A percentile compares a stretch with the other conserved stretches of the same genome.
Conservation (phyloP, 2,113 vertebrate genomes). For the Datnioides undecimradiatus region DNA sequence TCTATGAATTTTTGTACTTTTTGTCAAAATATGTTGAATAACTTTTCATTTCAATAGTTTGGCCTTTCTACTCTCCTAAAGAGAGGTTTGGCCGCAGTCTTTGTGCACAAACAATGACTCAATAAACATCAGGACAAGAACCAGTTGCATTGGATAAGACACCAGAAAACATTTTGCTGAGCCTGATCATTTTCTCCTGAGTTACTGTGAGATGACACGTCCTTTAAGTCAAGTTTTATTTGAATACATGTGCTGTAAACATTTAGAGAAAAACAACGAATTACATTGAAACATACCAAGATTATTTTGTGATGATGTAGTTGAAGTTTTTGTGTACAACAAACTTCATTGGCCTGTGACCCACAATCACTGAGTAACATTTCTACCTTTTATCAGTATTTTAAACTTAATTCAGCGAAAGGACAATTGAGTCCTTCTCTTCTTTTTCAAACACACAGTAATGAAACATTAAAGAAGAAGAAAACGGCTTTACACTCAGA, state of each 20-base stretch:
- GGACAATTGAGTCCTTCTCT: not conserved
- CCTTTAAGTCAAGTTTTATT: not conserved
- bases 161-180: not conserved
- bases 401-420: not conserved
- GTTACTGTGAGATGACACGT: not conserved
- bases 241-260: no score
- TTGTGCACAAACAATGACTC: not conserved
- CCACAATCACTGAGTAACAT: not conserved
- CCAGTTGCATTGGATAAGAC: not conserved
- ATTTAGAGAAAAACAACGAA: no score
- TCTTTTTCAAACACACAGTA: not conserved
- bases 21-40: not conserved
- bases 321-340: not conserved
- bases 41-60: not conserved
- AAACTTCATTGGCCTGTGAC: not conserved
- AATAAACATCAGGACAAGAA: not conserved
- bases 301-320: no score
- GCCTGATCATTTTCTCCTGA: not conserved
- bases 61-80: not conserved
- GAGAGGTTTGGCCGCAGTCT: not conserved
- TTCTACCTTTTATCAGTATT: not conserved
- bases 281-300: no score
- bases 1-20: not conserved
- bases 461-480: not conserved
- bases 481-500: not conserved